Conservation (phyloP, 2,113 vertebrate genomes). For the Sclerurus mexicanus region DNA sequence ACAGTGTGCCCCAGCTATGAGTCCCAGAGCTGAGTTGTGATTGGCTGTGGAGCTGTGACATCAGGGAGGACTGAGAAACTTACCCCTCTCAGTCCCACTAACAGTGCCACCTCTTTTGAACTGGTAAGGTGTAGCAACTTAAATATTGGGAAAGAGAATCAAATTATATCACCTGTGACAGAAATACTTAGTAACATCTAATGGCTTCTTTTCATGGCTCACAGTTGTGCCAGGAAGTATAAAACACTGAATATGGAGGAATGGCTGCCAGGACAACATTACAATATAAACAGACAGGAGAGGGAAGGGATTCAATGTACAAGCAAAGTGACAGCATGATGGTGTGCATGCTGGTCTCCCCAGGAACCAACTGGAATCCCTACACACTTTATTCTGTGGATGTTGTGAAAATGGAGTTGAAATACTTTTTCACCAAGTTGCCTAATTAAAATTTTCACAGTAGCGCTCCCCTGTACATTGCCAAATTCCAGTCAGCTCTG, state of each 20-base stretch:
- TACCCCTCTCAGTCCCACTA: not conserved
- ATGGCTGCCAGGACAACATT: not conserved
- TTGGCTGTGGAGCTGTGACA: not conserved
- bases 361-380: not conserved
- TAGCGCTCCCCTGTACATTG: not conserved
- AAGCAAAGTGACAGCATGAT: not conserved
- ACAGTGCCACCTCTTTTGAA: not conserved
- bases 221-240: not conserved
- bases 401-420: not conserved
- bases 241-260: not conserved
- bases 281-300: not conserved
- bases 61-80: not conserved
- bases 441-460: not conserved
- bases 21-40: not conserved
- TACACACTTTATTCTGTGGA: not conserved
- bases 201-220: not conserved
- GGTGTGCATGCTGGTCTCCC: not conserved
- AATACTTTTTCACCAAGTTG: conserved; percentile 1
- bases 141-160: not conserved
- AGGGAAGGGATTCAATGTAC: not conserved
- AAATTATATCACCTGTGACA: not conserved
- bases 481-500: not conserved
- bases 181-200: not conserved
- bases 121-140: not conserved
- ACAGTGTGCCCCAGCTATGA: not conserved